A percentile compares a stretch with the other conserved stretches of the same genome.
Evolutionary conservation across 2,113 vertebrate species (phyloP).

Genomic region (Trinectes maculatus): DNA sequence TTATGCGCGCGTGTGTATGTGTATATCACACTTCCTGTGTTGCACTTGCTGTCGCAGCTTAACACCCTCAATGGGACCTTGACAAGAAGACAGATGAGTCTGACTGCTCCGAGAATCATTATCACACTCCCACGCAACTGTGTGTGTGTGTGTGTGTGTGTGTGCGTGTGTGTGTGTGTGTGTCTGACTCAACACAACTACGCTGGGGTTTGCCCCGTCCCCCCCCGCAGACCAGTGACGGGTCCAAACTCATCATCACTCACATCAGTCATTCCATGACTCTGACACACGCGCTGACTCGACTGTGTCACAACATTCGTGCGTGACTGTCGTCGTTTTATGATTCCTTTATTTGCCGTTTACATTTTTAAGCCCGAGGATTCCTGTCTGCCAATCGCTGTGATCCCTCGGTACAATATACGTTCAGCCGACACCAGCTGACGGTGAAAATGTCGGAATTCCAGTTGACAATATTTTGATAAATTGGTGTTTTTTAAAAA

Average conservation of each 20-base stretch:
- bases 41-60: constrained; percentile 51
- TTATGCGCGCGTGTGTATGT: constrained; percentile 18
- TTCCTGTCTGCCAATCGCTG: neutral
- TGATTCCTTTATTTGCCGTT: neutral
- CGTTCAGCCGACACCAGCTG: neutral
- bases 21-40: constrained; percentile 35
- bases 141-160: constrained; percentile 5
- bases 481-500: no score
- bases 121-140: constrained; percentile 27
- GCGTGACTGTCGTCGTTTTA: neutral
- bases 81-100: constrained; percentile 67
- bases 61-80: constrained; percentile 56
- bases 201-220: constrained; percentile 14
- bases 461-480: no score
- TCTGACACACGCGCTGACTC: constrained; percentile 44
- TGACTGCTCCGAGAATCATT: constrained; percentile 54
- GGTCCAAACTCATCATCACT: constrained; percentile 52
- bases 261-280: constrained; percentile 66
- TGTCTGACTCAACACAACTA: constrained; percentile 58
- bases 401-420: neutral
- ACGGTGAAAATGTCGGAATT: neutral
- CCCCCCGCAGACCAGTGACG: constrained; percentile 33
- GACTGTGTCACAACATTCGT: constrained; percentile 31
- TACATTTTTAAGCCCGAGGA: neutral
- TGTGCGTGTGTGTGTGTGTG: no score